phyloP scores from a whole-genome alignment of 2,888 invertebrate species.

The Copidosoma aretas region DNA sequence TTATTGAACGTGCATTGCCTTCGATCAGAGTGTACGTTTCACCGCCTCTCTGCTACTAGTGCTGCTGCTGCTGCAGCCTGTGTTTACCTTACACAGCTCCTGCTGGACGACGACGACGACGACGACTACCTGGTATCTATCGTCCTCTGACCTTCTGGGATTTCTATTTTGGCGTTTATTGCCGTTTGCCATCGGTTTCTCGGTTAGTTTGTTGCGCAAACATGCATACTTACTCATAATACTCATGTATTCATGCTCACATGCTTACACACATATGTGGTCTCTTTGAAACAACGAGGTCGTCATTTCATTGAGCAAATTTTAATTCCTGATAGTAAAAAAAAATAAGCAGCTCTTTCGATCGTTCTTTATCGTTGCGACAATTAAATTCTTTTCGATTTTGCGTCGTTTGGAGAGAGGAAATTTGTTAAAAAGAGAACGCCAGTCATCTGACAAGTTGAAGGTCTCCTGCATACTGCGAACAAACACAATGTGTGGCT shows the following conservation, averaged over 20 bases:
- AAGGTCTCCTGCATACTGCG: background rate
- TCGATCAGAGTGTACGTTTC: too few relatives aligned
- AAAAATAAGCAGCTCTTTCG: too few relatives aligned
- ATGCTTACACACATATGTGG: background rate
- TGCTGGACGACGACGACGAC: background rate
- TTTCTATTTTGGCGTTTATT: slow-evolving; percentile 4
- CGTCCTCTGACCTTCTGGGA: background rate
- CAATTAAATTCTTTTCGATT: background rate
- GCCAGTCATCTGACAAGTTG: background rate
- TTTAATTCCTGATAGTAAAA: too few relatives aligned
- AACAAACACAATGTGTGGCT: background rate
- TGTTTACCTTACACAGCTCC: background rate
- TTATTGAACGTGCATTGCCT: background rate
- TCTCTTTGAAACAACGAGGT: background rate
- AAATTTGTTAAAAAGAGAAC: background rate
- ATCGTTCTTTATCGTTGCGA: background rate
- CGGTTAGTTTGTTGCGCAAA: background rate
- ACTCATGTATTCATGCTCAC: background rate
- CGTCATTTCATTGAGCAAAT: too few relatives aligned
- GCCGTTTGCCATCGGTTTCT: background rate
- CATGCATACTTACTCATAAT: background rate
- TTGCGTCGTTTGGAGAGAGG: background rate
- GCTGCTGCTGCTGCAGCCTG: background rate
- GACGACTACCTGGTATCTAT: background rate
- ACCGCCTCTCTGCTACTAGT: background rate